These are phyloP conservation scores for Lasioglossum calceatum DNA, from an alignment of 2,888 invertebrate genomes.

Conservation along the genomic window DNA sequence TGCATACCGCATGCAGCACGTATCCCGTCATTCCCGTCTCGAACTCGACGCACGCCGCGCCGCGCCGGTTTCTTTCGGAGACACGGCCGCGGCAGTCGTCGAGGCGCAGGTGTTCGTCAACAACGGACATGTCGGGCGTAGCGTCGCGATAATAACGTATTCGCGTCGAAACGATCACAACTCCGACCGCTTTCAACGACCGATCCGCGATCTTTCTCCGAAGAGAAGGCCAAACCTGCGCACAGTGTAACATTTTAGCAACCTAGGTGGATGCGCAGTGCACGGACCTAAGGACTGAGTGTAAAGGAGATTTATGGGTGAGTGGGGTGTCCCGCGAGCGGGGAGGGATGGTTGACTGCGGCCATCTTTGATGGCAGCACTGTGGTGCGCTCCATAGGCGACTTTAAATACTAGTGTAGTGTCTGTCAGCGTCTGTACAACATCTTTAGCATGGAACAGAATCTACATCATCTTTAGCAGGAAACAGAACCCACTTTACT, in stretches of 20 bases:
- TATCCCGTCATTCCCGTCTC: neutral
- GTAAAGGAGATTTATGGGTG: too few relatives aligned
- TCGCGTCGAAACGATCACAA: neutral
- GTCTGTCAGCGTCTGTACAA: too few relatives aligned
- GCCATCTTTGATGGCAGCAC: too few relatives aligned
- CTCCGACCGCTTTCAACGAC: neutral
- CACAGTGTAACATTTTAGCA: conserved; percentile 3
- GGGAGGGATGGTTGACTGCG: too few relatives aligned
- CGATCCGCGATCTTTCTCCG: neutral
- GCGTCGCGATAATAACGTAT: neutral
- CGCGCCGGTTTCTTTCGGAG: neutral
- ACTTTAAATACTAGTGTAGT: too few relatives aligned
- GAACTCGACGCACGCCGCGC: neutral
- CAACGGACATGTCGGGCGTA: neutral
- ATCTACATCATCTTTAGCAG: too few relatives aligned
- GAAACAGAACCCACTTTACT: too few relatives aligned
- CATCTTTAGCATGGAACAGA: too few relatives aligned
- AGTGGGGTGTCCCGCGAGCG: too few relatives aligned
- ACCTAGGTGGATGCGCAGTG: neutral
- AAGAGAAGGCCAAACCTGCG: neutral
- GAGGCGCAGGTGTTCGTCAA: neutral
- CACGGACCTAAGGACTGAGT: too few relatives aligned
- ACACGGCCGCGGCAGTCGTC: neutral
- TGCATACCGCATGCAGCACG: conserved; percentile 5
- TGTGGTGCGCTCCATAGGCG: too few relatives aligned